A percentile compares a stretch with the other conserved stretches of the same genome.
phyloP scores from a whole-genome alignment of 2,113 vertebrate species.

The Carollia perspicillata region DNA sequence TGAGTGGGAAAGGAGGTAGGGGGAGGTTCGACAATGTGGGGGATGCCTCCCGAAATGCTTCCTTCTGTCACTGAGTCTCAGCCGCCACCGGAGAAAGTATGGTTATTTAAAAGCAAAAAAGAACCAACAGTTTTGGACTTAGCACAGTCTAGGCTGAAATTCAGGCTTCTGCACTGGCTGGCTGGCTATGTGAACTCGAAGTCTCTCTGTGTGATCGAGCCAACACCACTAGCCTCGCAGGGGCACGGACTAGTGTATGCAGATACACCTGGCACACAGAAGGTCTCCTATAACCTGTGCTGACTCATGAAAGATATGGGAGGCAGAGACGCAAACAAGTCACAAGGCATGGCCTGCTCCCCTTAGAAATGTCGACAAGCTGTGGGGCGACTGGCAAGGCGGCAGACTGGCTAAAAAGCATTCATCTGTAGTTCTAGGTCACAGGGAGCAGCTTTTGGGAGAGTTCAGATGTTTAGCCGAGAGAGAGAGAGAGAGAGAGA shows the following conservation, averaged over 20 bases:
- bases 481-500: not conserved
- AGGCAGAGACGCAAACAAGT: not conserved
- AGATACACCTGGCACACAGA: fast-evolving
- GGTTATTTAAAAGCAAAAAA: not conserved
- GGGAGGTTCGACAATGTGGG: not conserved
- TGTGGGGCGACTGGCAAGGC: not conserved
- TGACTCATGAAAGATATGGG: not conserved
- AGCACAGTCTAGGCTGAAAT: not conserved
- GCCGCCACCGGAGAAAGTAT: not conserved
- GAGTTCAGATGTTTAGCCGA: not conserved
- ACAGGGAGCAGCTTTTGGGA: not conserved
- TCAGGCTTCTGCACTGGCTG: not conserved
- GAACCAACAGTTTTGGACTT: not conserved
- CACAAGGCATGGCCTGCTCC: not conserved
- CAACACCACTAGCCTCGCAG: fast-evolving
- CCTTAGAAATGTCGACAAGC: slow-evolving; percentile 28
- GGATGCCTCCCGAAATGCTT: not conserved
- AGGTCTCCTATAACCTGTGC: not conserved
- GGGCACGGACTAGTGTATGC: not conserved
- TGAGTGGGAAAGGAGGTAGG: not conserved
- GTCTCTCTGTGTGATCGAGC: not conserved
- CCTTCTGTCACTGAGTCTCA: not conserved
- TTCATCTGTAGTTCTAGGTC: slow-evolving; percentile 39
- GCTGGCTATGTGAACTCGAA: not conserved
- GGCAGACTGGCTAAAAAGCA: not conserved